Base-by-base conservation (phyloP, 2,888 invertebrate genomes). In the Formica aserva region DNA sequence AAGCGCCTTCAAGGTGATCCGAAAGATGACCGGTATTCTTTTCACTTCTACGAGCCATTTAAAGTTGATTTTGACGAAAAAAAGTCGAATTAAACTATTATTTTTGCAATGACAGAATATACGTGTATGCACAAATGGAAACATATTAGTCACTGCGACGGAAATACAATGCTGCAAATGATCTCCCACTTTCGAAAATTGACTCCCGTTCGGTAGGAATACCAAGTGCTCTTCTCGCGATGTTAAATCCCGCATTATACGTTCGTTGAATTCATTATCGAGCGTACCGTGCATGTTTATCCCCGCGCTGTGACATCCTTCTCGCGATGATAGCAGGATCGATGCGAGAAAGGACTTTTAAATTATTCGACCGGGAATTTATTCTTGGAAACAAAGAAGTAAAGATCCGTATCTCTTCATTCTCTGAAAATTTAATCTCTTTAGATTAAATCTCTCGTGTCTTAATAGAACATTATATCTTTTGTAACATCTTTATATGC, bases 261-360 rank as follows among this genome's bases (percentile, higher is more conserved):
- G 69, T 69, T 60, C 71, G 78, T 78, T 69, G 60, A 71, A 78
- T 78, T 71, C 78, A 78, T 78, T 78, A 78, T 60, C 32, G 57
- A 69, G 45, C 35, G 15, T 45, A 35, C 41, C 77, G n/a, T 69
- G 41, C 55, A 38, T 66, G 66, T 57, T 69, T 69, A 45, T 69
- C 32, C 57, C n/a, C 22, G 45, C 45, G 69, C 32, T 11, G 41
- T 32, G 57, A 60, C 60, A 32, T 45, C 69, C 18, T 32, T 60
- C 69, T 29, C 29, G 18, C 22, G 41, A 32, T 63, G 67, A 26
- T 45, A 69, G 35, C 35, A 62, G 71, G 26, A 45, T 13, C 48
- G 78, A 78, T 1, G 15, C 41, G 15, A 57, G 22, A 57, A 18
- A n/a, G 13, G 55, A 41, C 26, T 78, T 29, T 69, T 35, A 69